Conservation (phyloP, 2,113 vertebrate species). For the Lampris incognitus region DNA sequence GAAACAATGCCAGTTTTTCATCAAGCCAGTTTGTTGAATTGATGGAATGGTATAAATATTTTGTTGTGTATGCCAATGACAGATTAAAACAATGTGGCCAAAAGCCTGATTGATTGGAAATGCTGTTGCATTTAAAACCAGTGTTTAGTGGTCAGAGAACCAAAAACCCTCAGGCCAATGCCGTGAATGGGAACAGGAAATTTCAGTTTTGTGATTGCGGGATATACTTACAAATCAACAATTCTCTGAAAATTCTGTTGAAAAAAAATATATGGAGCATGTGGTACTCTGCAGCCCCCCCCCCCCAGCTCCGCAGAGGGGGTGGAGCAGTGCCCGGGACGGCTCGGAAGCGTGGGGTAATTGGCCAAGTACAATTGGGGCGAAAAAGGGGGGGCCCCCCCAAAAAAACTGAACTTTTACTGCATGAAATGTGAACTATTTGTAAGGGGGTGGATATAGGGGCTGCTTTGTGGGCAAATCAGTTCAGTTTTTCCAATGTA, state of each 20-base stretch:
- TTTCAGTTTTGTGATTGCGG: slow-evolving; percentile 2
- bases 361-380: too few species aligned
- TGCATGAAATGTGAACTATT: too few species aligned
- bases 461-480: too few species aligned
- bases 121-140: slow-evolving; percentile 69
- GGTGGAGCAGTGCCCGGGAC: too few species aligned
- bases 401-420: background rate
- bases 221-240: background rate
- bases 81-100: slow-evolving; percentile 72
- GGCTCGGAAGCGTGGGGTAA: too few species aligned
- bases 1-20: slow-evolving; percentile 75
- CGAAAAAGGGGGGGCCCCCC: too few species aligned
- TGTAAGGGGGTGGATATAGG: too few species aligned
- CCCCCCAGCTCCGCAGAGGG: too few species aligned
- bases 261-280: too few species aligned
- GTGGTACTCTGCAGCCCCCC: too few species aligned
- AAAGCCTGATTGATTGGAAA: slow-evolving; percentile 68
- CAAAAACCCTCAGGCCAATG: slow-evolving; percentile 33
- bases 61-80: slow-evolving; percentile 67
- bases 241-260: background rate
- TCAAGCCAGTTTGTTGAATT: slow-evolving; percentile 65
- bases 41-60: slow-evolving; percentile 73
- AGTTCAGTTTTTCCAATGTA: too few species aligned
- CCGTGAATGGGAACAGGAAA: background rate
- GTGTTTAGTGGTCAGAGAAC: slow-evolving; percentile 55